Evolutionary conservation across 2,113 vertebrate genomes (phyloP).

Genomic region (Corvus cornix): DNA sequence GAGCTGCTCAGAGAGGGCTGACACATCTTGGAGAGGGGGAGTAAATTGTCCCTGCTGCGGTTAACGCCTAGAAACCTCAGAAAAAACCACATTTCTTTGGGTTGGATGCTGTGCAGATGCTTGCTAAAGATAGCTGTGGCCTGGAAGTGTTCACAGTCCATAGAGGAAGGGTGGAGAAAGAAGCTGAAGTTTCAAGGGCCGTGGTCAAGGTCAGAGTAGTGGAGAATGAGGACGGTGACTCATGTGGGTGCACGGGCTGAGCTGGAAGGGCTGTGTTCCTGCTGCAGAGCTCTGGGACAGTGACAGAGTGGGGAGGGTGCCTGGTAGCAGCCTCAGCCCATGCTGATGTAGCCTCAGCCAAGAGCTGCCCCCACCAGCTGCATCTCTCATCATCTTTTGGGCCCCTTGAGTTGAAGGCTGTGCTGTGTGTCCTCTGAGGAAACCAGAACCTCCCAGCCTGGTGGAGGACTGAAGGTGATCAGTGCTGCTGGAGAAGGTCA

Average conservation of each 20-base stretch:
- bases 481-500: background rate
- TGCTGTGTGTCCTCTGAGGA: background rate
- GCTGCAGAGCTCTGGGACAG: background rate
- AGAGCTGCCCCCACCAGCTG: background rate
- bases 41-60: background rate
- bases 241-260: background rate
- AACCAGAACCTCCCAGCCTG: background rate
- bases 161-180: constrained; percentile 35
- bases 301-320: background rate
- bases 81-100: background rate
- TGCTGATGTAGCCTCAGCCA: rapidly evolving
- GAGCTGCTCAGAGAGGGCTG: background rate
- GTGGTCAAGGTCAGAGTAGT: background rate
- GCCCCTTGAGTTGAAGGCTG: background rate
- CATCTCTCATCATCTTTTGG: background rate
- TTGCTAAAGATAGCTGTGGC: constrained; percentile 8
- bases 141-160: constrained; percentile 11
- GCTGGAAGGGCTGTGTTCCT: background rate
- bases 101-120: background rate
- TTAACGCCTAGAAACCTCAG: constrained; percentile 14
- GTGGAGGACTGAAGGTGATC: background rate
- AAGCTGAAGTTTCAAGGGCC: background rate
- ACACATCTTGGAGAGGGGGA: background rate
- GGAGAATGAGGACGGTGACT: background rate
- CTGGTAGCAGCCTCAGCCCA: background rate